Percentiles rank a stretch among this genome's conserved stretches.
Evolutionary conservation across 2,888 invertebrate species (phyloP).

Genomic region (Miltochrista miniata): DNA sequence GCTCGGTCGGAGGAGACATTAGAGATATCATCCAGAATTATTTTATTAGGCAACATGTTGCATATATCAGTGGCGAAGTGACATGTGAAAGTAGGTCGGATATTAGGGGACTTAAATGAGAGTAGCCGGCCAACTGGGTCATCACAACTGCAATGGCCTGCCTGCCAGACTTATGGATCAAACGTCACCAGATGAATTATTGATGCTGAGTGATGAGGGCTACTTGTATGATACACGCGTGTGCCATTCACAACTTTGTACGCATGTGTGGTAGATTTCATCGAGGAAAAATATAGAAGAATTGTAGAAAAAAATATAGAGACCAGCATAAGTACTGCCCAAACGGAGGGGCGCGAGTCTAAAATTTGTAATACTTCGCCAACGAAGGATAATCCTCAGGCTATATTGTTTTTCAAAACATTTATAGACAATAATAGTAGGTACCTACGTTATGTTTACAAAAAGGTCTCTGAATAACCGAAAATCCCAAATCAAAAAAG

Average conservation of each 20-base stretch:
- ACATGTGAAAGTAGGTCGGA: conserved; percentile 68
- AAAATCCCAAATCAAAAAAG: too few relatives aligned
- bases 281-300: background rate
- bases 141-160: conserved; percentile 33
- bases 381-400: too few relatives aligned
- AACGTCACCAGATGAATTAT: conserved; percentile 60
- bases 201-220: conserved; percentile 41
- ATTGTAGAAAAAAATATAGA: background rate
- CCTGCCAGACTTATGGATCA: conserved; percentile 45
- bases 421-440: too few relatives aligned
- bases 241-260: conserved; percentile 18
- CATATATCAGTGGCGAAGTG: conserved; percentile 49
- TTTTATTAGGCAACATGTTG: conserved; percentile 50
- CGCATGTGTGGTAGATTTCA: background rate
- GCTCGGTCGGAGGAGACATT: too few relatives aligned
- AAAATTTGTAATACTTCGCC: too few relatives aligned
- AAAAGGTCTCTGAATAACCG: background rate
- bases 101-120: conserved; percentile 74
- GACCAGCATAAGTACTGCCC: background rate
- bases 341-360: too few relatives aligned
- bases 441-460: too few relatives aligned
- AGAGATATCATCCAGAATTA: conserved; percentile 21
- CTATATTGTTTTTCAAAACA: too few relatives aligned
- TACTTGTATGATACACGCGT: conserved; percentile 6
- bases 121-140: conserved; percentile 66